These are phyloP conservation scores for Galemys pyrenaicus DNA, from an alignment of 2,113 vertebrate species.

Conservation along the genomic window DNA sequence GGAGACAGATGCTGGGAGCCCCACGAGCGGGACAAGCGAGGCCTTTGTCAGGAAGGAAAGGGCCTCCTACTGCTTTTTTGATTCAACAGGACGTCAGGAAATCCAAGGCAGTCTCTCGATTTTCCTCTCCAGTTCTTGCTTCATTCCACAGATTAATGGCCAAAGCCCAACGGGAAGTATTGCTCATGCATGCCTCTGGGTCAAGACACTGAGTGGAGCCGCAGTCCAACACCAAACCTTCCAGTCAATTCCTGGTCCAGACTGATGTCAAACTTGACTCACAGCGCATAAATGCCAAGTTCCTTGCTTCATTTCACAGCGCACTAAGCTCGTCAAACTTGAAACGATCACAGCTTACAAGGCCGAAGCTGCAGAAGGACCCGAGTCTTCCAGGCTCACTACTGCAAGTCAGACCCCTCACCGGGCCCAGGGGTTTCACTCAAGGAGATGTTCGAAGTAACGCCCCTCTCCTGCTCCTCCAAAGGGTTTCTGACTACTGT, in stretches of 20 bases:
- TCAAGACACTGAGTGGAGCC: constrained; percentile 54
- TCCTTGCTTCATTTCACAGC: constrained; percentile 56
- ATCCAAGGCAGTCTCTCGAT: constrained; percentile 72
- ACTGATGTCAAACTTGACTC: constrained; percentile 79
- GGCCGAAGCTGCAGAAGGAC: not conserved
- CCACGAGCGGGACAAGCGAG: not conserved
- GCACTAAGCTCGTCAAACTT: constrained; percentile 48
- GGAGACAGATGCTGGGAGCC: not conserved
- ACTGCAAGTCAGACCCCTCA: constrained; percentile 23
- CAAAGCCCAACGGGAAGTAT: constrained; percentile 3
- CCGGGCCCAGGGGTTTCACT: not conserved
- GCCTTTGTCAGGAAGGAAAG: constrained; percentile 71
- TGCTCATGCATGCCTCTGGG: constrained; percentile 73
- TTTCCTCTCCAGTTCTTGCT: constrained; percentile 27
- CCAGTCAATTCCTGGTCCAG: constrained; percentile 69
- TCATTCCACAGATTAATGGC: constrained; percentile 68
- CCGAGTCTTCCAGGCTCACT: not conserved
- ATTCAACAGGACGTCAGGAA: constrained; percentile 82
- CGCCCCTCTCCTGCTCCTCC: not conserved
- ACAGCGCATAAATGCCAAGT: constrained; percentile 52
- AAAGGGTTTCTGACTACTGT: not conserved
- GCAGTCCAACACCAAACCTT: constrained; percentile 52
- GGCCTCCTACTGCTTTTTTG: constrained; percentile 70
- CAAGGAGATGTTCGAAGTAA: not conserved
- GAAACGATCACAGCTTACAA: not conserved